These are phyloP conservation scores for Columba livia DNA, from an alignment of 2,113 vertebrate genomes.

Conservation along the genomic window DNA sequence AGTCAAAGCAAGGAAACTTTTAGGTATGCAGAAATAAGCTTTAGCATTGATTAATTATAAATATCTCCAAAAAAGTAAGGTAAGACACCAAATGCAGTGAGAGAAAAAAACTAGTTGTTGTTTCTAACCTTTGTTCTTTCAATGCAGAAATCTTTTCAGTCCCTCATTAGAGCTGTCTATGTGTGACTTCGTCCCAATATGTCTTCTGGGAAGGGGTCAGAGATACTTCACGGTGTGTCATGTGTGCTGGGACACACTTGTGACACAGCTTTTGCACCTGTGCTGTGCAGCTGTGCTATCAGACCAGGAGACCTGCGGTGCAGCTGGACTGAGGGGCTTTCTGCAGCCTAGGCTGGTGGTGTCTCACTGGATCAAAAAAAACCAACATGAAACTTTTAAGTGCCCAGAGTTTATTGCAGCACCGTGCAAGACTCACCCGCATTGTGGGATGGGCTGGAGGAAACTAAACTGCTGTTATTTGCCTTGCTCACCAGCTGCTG, in stretches of 20 bases:
- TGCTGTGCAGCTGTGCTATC: fast-evolving
- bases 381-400: not conserved
- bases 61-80: not conserved
- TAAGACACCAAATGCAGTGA: not conserved
- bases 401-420: not conserved
- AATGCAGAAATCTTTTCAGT: not conserved
- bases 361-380: not conserved
- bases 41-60: not conserved
- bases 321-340: not conserved
- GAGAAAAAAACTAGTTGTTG: not conserved
- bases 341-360: not conserved
- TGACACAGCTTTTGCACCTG: not conserved
- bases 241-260: fast-evolving
- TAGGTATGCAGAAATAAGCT: not conserved
- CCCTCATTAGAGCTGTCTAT: not conserved
- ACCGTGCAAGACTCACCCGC: not conserved
- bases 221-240: fast-evolving
- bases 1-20: not conserved
- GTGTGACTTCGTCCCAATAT: not conserved
- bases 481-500: not conserved
- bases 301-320: not conserved
- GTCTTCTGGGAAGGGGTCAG: not conserved
- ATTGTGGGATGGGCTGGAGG: not conserved
- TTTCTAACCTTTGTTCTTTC: not conserved
- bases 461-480: not conserved